These are phyloP conservation scores for Troides oblongomaculatus DNA, from an alignment of 2,888 invertebrate species.

Conservation along the genomic window DNA sequence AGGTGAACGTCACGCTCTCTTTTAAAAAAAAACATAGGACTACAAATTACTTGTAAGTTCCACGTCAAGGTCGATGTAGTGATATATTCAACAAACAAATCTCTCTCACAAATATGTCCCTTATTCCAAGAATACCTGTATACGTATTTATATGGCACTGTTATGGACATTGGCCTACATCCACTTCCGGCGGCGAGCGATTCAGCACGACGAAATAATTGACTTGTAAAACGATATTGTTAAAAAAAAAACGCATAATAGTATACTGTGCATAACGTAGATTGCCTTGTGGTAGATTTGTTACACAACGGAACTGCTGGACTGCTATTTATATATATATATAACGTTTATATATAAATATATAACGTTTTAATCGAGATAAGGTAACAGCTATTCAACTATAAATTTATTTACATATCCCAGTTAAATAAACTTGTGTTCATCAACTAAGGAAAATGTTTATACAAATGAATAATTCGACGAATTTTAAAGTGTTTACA, in stretches of 20 bases:
- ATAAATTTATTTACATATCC: too few species aligned
- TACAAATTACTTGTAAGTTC: too few species aligned
- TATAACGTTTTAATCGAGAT: too few species aligned
- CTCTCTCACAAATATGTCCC: not conserved
- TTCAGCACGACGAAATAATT: slow-evolving; percentile 62
- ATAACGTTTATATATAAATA: too few species aligned
- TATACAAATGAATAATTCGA: too few species aligned
- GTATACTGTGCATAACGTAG: slow-evolving; percentile 25
- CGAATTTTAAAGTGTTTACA: too few species aligned
- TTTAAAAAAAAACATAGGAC: too few species aligned
- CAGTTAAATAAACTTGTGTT: too few species aligned
- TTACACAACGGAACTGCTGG: slow-evolving; percentile 31
- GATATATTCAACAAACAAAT: not conserved
- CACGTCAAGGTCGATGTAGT: not conserved
- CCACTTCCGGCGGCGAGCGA: slow-evolving; percentile 55
- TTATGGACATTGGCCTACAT: slow-evolving; percentile 67
- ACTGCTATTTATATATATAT: too few species aligned
- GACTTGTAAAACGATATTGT: slow-evolving; percentile 60
- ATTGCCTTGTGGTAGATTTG: slow-evolving; percentile 26
- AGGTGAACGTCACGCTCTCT: too few species aligned
- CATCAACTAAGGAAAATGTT: too few species aligned
- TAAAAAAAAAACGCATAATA: slow-evolving; percentile 46
- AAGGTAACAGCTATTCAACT: too few species aligned
- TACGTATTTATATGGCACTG: not conserved
- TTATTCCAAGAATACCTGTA: slow-evolving; percentile 5